These are phyloP conservation scores for Phalera bucephala DNA, from an alignment of 2,888 invertebrate species.

Conservation along the genomic window DNA sequence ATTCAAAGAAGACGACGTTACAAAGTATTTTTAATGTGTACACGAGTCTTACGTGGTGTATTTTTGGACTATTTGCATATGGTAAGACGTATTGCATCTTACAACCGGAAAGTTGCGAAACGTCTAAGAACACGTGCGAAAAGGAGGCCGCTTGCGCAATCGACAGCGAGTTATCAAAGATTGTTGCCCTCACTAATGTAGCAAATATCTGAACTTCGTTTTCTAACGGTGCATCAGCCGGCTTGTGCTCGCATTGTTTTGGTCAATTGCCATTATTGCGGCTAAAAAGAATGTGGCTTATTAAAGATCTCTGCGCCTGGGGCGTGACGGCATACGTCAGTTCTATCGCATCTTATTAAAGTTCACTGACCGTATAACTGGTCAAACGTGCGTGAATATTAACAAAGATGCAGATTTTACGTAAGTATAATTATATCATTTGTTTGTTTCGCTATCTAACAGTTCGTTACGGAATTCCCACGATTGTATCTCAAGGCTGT, in stretches of 20 bases:
- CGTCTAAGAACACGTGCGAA: constrained; percentile 66
- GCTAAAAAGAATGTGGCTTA: constrained; percentile 28
- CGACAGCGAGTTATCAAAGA: constrained; percentile 63
- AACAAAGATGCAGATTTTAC: constrained; percentile 15
- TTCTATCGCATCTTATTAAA: constrained; percentile 22
- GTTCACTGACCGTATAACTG: constrained; percentile 21
- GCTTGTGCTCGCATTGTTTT: constrained; percentile 66
- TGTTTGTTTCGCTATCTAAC: constrained; percentile 7
- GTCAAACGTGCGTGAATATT: constrained; percentile 15
- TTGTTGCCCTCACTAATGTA: constrained; percentile 65
- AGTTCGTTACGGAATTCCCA: constrained; percentile 22
- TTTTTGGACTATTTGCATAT: constrained; percentile 2
- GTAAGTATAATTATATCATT: constrained; percentile 4
- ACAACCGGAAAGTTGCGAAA: constrained; percentile 64
- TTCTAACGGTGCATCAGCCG: constrained; percentile 59
- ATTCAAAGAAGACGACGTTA: not conserved
- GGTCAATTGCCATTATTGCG: constrained; percentile 37
- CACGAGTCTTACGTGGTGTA: too few relatives aligned
- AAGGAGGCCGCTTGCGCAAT: constrained; percentile 71
- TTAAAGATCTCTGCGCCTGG: constrained; percentile 18
- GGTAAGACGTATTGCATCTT: constrained; percentile 25
- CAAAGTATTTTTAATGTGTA: constrained; percentile 2
- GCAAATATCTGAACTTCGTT: constrained; percentile 48
- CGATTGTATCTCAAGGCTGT: constrained; percentile 26
- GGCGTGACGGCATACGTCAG: constrained; percentile 22